Conservation (phyloP, 2,888 invertebrate species). For the Cephus pygmeus region DNA sequence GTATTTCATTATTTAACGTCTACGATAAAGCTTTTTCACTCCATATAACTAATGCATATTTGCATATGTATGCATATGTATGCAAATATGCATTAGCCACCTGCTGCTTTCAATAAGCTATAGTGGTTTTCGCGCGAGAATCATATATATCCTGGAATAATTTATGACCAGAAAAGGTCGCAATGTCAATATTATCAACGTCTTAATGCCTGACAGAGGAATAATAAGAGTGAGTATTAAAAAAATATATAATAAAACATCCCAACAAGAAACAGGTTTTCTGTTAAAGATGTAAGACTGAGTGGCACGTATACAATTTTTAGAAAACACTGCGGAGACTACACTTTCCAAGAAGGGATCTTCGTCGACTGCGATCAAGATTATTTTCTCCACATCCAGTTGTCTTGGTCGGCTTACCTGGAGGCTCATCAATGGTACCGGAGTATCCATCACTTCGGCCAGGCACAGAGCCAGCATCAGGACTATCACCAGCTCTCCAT, state of each 20-base stretch:
- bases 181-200: neutral
- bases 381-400: neutral
- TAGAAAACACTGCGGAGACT: neutral
- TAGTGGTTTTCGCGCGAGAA: neutral
- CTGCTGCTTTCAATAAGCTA: neutral
- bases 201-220: neutral
- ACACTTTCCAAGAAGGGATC: neutral
- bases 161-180: neutral
- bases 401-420: slow-evolving; percentile 61
- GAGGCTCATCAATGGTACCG: slow-evolving; percentile 67
- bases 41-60: neutral
- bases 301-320: neutral
- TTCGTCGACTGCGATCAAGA: neutral
- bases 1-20: neutral
- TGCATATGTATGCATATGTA: neutral
- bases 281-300: neutral
- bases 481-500: slow-evolving; percentile 69
- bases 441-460: slow-evolving; percentile 70
- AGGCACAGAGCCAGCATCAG: slow-evolving; percentile 68
- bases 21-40: neutral
- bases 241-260: neutral
- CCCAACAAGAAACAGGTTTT: neutral
- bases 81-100: neutral
- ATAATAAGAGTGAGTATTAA: neutral
- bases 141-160: neutral